phyloP scores from a whole-genome alignment of 2,113 vertebrate genomes.

The Bothrops jararaca region DNA sequence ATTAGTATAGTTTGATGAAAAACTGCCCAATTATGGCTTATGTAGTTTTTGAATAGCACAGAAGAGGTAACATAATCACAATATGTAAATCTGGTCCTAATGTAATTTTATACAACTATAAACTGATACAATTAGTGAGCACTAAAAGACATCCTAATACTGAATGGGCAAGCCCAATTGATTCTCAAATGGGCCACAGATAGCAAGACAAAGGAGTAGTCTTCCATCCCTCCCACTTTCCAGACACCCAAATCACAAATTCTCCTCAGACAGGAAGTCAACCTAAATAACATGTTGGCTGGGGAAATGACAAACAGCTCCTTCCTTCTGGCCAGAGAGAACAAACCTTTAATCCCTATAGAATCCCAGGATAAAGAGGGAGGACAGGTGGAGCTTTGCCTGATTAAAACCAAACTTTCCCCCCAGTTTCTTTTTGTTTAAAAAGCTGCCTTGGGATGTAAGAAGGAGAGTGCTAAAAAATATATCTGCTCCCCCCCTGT shows the following conservation, averaged over 20 bases:
- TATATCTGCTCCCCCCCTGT: too few relatives aligned
- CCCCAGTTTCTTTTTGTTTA: neutral
- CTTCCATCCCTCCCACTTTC: neutral
- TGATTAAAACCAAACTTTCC: neutral
- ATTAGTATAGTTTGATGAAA: neutral
- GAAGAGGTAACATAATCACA: neutral
- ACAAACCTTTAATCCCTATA: neutral
- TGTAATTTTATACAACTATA: neutral
- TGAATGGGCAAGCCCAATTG: neutral
- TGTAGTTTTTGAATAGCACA: neutral
- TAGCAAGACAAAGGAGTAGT: neutral
- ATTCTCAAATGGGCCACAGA: neutral
- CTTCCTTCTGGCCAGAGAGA: neutral
- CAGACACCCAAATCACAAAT: neutral
- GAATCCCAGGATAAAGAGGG: neutral
- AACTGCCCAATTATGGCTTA: neutral
- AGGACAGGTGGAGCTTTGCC: neutral
- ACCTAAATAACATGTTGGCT: neutral
- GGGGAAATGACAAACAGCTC: neutral
- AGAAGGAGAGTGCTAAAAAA: neutral
- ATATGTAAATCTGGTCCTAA: neutral
- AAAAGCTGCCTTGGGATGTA: neutral
- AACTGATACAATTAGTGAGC: neutral
- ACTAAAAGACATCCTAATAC: neutral
- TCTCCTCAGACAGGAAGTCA: neutral